Evolutionary conservation across 2,888 invertebrate genomes (phyloP).

Genomic region (Leptinotarsa juncta): DNA sequence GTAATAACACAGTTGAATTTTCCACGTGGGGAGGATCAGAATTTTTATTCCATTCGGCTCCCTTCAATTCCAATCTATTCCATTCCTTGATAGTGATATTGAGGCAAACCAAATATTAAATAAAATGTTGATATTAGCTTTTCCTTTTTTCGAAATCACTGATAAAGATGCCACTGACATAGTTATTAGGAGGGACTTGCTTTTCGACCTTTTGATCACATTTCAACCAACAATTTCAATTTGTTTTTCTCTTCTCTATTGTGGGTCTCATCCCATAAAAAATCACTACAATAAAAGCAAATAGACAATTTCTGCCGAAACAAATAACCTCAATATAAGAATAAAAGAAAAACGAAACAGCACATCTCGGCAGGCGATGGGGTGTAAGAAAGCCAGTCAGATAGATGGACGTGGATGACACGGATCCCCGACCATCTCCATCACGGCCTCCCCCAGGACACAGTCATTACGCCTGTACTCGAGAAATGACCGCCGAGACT

Average conservation of each 20-base stretch:
- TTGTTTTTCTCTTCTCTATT: not conserved
- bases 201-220: no score
- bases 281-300: constrained; percentile 33
- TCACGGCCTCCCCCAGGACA: constrained; percentile 48
- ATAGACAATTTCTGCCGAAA: constrained; percentile 30
- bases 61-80: no score
- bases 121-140: no score
- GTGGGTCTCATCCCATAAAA: constrained; percentile 5
- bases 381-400: constrained; percentile 37
- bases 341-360: constrained; percentile 32
- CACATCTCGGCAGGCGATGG: constrained; percentile 32
- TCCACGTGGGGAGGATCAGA: no score
- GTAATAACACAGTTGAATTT: no score
- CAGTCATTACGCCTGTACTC: constrained; percentile 48
- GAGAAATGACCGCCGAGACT: constrained; percentile 46
- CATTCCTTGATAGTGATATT: no score
- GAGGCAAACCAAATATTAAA: no score
- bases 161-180: no score
- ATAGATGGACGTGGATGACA: constrained; percentile 49
- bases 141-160: no score
- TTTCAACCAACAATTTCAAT: not conserved
- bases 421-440: constrained; percentile 49
- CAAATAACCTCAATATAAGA: constrained; percentile 38
- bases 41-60: no score
- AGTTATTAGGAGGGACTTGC: no score